Evolutionary conservation across 1,140 invertebrate species (phyloP).

Genomic region (Heliconius hermathena): DNA sequence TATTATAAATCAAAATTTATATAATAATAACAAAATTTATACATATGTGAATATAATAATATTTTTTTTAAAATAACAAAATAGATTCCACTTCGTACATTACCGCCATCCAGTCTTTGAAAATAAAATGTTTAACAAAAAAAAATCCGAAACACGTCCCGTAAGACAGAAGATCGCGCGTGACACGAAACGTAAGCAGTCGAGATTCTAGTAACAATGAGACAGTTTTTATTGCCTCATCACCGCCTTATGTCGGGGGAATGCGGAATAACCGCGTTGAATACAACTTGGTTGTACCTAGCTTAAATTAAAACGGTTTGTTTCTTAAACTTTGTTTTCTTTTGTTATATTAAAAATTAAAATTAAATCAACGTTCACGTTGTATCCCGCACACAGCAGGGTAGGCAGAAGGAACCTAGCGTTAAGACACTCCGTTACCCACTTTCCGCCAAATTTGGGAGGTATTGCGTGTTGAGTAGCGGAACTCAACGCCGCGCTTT

Average conservation of each 20-base stretch:
- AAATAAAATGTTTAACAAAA: conserved; percentile 26
- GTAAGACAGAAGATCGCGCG: conserved; percentile 27
- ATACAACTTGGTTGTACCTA: neutral
- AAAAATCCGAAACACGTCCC: conserved; percentile 27
- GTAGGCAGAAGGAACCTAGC: too few relatives aligned
- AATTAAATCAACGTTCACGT: too few relatives aligned
- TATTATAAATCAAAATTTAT: too few relatives aligned
- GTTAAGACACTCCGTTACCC: too few relatives aligned
- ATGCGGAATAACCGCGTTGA: conserved; percentile 20
- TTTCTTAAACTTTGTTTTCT: neutral
- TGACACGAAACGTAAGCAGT: conserved; percentile 30
- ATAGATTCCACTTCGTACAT: neutral
- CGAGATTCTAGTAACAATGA: conserved; percentile 39
- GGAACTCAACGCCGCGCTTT: too few relatives aligned
- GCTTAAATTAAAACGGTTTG: conserved; percentile 13
- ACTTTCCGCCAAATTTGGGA: too few relatives aligned
- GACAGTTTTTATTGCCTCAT: conserved; percentile 42
- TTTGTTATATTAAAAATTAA: too few relatives aligned
- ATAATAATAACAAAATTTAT: too few relatives aligned
- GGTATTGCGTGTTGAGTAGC: too few relatives aligned
- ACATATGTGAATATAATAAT: too few relatives aligned
- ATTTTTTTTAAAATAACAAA: neutral
- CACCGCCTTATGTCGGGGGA: conserved; percentile 34
- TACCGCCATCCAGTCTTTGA: neutral
- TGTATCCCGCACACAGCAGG: too few relatives aligned